phyloP scores from a whole-genome alignment of 2,113 vertebrate species.

The Osmerus eperlanus region DNA sequence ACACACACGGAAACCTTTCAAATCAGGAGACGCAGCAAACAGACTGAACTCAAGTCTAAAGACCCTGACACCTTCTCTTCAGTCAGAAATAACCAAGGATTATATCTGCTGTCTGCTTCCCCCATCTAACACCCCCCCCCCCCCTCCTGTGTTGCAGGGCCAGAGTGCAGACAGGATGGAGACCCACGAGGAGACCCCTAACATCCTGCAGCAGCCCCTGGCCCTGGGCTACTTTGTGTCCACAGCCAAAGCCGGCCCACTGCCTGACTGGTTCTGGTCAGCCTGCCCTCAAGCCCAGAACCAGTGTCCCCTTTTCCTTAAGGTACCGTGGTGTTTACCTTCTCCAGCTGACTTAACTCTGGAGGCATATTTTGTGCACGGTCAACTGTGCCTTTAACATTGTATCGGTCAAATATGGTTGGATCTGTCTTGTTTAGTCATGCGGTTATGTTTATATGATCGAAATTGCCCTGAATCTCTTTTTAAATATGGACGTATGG shows the following conservation, averaged over 20 bases:
- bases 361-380: no score
- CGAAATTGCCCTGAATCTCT: no score
- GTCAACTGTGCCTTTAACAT: no score
- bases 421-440: no score
- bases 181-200: slow-evolving; percentile 96
- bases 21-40: not conserved
- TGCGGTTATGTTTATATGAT: no score
- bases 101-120: no score
- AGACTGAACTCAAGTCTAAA: not conserved
- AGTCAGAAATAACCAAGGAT: not conserved
- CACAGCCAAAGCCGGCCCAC: slow-evolving; percentile 95
- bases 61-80: not conserved
- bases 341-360: no score
- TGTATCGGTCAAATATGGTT: no score
- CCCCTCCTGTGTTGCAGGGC: slow-evolving; percentile 70
- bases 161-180: slow-evolving; percentile 94
- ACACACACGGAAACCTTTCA: not conserved
- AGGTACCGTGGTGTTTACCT: slow-evolving; percentile 51
- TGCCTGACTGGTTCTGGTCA: slow-evolving; percentile 99
- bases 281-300: slow-evolving; percentile 98
- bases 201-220: slow-evolving; percentile 98
- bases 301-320: slow-evolving; percentile 91
- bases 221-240: slow-evolving; percentile 98
- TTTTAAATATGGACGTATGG: no score
- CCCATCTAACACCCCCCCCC: no score